phyloP scores from a whole-genome alignment of 2,888 invertebrate species.

The Teinopalpus imperialis region DNA sequence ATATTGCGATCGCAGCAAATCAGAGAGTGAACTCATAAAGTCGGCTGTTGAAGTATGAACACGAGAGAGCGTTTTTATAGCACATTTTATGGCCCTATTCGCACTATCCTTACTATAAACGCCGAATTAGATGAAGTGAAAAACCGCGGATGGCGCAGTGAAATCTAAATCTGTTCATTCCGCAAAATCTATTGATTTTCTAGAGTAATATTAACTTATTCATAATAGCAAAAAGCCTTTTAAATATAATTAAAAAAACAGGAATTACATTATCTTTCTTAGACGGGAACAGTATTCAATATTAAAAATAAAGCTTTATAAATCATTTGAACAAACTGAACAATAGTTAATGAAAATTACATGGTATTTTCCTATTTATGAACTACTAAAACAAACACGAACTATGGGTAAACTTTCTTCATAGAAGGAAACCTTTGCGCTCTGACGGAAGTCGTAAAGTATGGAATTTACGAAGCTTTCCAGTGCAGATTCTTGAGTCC shows the following conservation, averaged over 20 bases:
- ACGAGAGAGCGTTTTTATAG: conserved; percentile 64
- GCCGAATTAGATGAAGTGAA: conserved; percentile 68
- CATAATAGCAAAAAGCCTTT: too few relatives aligned
- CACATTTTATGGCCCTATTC: conserved; percentile 66
- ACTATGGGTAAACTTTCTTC: conserved; percentile 8
- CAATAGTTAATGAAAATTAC: too few relatives aligned
- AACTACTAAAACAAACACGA: not conserved
- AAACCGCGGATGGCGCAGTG: conserved; percentile 56
- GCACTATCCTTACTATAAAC: conserved; percentile 68
- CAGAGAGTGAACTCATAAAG: conserved; percentile 56
- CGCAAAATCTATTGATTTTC: conserved; percentile 33
- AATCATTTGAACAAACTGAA: too few relatives aligned
- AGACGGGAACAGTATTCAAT: too few relatives aligned
- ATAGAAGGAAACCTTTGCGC: conserved; percentile 32
- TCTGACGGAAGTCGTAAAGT: conserved; percentile 36
- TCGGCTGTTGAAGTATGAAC: conserved; percentile 56
- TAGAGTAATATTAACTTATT: not conserved
- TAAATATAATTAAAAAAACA: too few relatives aligned
- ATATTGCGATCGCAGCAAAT: conserved; percentile 46
- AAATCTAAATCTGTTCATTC: conserved; percentile 61
- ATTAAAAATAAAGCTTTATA: too few relatives aligned
- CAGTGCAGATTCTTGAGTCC: conserved; percentile 42
- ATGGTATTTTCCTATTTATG: not conserved
- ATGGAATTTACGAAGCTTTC: conserved; percentile 36
- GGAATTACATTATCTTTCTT: too few relatives aligned